Base-by-base conservation (phyloP, 1,140 invertebrate genomes). In the Neodiprion lecontei region DNA sequence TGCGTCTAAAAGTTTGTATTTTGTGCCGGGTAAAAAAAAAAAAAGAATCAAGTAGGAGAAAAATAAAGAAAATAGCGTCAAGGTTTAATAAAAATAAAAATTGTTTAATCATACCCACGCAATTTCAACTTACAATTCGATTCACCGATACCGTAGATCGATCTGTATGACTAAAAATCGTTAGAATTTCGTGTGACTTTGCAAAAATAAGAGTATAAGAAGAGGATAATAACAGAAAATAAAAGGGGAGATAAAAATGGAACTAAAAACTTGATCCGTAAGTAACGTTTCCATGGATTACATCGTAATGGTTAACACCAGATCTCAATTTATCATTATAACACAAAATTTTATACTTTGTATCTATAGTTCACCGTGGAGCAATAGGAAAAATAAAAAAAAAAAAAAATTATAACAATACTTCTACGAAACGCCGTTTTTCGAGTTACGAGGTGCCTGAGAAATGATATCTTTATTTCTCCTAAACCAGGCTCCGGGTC, bases 391-490 rank as follows among this genome's bases (percentile, higher is more conserved):
- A 48, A 23, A 69, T 53, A 61, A 65, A 73, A 50, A 48, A 23
- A 72, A 47, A 61, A 65, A 73, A 69, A 28, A 69, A 69, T 40
- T 1, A n/a, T 66, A 66, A 66, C 4, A 40, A 40, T 40, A 40
- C 28, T 40, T 5, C 28, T 40, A 40, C 28, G 21, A 47, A 69
- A 69, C 11, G 21, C 23, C 76, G 66, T 76, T 67, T 69, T 72
- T 79, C 72, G 70, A 76, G 73, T 72, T 80, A 73, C 66, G 74
- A 61, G 53, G 75, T 69, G 70, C 69, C 48, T 78, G 78, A 9
- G 69, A 75, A 67, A 73, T 73, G 48, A 80, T 79, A 65, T 80
- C 77, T 70, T 76, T 84, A 78, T 83, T 79, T 68, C 80, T 82
- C 47, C 77, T 76, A 40, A 79, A 76, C 66, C 76, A 76, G 17